phyloP scores from a whole-genome alignment of 2,888 invertebrate species.

The Conus canariensis region DNA sequence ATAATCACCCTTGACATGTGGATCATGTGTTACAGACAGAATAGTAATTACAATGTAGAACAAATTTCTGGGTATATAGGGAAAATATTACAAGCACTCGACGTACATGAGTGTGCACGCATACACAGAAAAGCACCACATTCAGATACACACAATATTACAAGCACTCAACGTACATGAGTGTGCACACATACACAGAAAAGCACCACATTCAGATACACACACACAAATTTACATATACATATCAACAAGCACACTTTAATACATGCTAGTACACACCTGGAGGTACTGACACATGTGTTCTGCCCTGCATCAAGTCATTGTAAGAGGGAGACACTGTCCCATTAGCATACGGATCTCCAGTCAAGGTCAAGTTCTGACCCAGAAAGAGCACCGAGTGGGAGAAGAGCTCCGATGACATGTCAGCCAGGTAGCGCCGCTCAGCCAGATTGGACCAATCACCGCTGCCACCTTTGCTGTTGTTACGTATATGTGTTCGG shows the following conservation, averaged over 20 bases:
- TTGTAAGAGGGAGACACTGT: constrained; percentile 51
- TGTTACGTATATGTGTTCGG: constrained; percentile 59
- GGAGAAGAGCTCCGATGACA: constrained; percentile 72
- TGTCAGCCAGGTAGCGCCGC: constrained; percentile 64
- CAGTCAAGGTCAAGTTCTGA: constrained; percentile 56
- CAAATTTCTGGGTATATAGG: too few species aligned
- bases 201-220: background rate
- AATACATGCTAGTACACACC: constrained; percentile 45
- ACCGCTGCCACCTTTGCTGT: constrained; percentile 47
- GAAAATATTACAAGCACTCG: too few species aligned
- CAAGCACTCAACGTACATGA: too few species aligned
- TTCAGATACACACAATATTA: background rate
- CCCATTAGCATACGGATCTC: constrained; percentile 36
- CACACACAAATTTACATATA: background rate
- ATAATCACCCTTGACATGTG: too few species aligned
- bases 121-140: background rate
- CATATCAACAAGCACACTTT: background rate
- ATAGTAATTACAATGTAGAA: too few species aligned
- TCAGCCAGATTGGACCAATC: constrained; percentile 51
- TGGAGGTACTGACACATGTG: constrained; percentile 72
- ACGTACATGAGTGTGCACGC: too few species aligned
- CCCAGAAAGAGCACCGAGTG: constrained; percentile 70
- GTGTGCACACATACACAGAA: too few species aligned
- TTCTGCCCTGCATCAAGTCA: constrained; percentile 73
- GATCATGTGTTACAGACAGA: too few species aligned